These are phyloP conservation scores for Tolypeutes matacus DNA, from an alignment of 2,797 vertebrate species.

Conservation along the genomic window DNA sequence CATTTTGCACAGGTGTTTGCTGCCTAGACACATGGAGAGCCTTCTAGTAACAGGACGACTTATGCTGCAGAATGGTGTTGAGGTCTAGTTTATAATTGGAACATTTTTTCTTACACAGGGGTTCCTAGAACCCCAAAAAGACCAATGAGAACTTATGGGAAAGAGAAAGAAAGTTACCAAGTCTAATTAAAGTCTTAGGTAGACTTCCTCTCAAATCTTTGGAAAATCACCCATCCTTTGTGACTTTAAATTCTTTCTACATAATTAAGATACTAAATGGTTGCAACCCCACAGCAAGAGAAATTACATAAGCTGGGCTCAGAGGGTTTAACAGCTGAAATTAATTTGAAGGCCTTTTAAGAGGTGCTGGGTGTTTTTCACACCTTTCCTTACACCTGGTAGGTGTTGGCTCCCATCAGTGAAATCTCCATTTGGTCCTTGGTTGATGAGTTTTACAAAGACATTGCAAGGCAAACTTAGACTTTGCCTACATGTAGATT, in stretches of 20 bases:
- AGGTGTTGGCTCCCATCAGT: not conserved
- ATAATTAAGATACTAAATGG: slow-evolving; percentile 7
- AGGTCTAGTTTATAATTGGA: not conserved
- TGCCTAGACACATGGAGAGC: not conserved
- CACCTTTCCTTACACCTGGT: slow-evolving; percentile 18
- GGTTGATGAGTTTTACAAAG: slow-evolving; percentile 30
- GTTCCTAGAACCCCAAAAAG: not conserved
- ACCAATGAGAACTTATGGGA: not conserved
- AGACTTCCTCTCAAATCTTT: not conserved
- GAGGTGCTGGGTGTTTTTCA: slow-evolving; percentile 59
- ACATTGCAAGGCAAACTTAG: not conserved
- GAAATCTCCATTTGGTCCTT: slow-evolving; percentile 21
- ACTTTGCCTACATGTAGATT: not conserved
- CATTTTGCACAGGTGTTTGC: not conserved
- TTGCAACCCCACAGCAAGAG: not conserved
- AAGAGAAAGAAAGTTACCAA: not conserved
- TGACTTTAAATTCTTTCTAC: not conserved
- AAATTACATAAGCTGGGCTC: slow-evolving; percentile 16
- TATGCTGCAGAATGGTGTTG: not conserved
- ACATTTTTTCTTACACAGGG: not conserved
- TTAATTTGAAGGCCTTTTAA: slow-evolving; percentile 64
- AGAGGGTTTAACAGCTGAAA: slow-evolving; percentile 47
- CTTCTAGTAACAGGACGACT: not conserved
- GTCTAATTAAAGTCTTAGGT: slow-evolving; percentile 3
- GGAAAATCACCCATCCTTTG: not conserved